Evolutionary conservation across 2,888 invertebrate genomes (phyloP).

Genomic region (Drosophila conformis): DNA sequence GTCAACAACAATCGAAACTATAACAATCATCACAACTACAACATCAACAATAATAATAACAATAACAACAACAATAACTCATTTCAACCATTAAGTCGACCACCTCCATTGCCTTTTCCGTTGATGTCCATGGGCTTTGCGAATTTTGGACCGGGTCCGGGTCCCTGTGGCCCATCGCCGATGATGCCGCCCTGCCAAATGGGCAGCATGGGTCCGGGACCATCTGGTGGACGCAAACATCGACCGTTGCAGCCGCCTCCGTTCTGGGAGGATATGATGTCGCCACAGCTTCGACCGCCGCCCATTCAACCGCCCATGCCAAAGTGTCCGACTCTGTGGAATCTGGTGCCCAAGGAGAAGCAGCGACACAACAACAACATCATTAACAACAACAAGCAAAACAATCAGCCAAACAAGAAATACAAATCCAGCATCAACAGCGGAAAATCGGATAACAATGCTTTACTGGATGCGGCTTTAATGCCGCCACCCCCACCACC

Average conservation of each 20-base stretch:
- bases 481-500: conserved; percentile 63
- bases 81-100: conserved; percentile 50
- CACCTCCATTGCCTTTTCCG: conserved; percentile 64
- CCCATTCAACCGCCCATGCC: conserved; percentile 74
- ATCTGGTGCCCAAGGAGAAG: conserved; percentile 65
- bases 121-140: conserved; percentile 57
- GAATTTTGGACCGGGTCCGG: conserved; percentile 54
- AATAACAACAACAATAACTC: conserved; percentile 30
- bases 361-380: conserved; percentile 4
- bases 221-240: conserved; percentile 23
- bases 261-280: conserved; percentile 74
- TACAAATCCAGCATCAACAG: conserved; percentile 22
- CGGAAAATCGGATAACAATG: conserved; percentile 18
- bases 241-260: conserved; percentile 69
- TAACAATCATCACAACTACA: conserved; percentile 21
- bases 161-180: conserved; percentile 35
- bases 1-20: conserved; percentile 20
- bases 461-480: conserved; percentile 38
- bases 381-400: conserved; percentile 21
- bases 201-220: conserved; percentile 27
- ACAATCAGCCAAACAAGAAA: conserved; percentile 42
- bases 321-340: conserved; percentile 69
- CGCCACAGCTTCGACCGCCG: conserved; percentile 60
- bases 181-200: conserved; percentile 42
- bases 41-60: conserved; percentile 40